Percentiles rank a stretch among this genome's conserved stretches.
These are phyloP conservation scores for Peromyscus melanophrys DNA, from an alignment of 2,797 vertebrate species.

Conservation along the genomic window DNA sequence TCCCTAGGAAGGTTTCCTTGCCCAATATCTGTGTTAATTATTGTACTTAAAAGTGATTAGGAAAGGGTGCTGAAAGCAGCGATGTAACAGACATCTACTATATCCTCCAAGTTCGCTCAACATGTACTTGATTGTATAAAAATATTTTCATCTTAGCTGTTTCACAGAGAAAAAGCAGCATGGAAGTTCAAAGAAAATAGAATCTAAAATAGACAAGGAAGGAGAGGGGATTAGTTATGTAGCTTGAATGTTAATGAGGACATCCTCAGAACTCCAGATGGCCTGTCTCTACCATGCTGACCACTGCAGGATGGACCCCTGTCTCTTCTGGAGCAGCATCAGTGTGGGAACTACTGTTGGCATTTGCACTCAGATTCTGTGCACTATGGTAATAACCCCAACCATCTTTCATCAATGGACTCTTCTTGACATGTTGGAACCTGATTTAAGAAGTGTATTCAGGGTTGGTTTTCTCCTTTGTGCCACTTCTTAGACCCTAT, in stretches of 20 bases:
- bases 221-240: conserved; percentile 12
- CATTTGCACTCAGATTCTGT: neutral
- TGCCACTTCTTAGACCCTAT: neutral
- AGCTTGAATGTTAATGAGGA: conserved; percentile 18
- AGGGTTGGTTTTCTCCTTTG: neutral
- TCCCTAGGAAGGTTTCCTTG: conserved; percentile 48
- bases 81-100: conserved; percentile 51
- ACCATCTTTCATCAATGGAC: neutral
- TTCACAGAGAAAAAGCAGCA: conserved; percentile 71
- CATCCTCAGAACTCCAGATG: neutral
- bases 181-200: conserved; percentile 74
- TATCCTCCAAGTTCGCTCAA: conserved; percentile 67
- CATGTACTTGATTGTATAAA: conserved; percentile 65
- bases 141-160: conserved; percentile 73
- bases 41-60: conserved; percentile 69
- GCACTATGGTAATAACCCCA: neutral
- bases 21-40: conserved; percentile 75
- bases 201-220: conserved; percentile 62
- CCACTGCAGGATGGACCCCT: neutral
- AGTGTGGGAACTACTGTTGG: neutral
- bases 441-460: neutral
- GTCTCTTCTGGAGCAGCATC: neutral
- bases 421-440: neutral
- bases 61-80: conserved; percentile 67
- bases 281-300: neutral